A percentile compares a stretch with the other conserved stretches of the same genome.
Evolutionary conservation across 1,140 invertebrate species (phyloP).

Genomic region (Ceratina australensis): DNA sequence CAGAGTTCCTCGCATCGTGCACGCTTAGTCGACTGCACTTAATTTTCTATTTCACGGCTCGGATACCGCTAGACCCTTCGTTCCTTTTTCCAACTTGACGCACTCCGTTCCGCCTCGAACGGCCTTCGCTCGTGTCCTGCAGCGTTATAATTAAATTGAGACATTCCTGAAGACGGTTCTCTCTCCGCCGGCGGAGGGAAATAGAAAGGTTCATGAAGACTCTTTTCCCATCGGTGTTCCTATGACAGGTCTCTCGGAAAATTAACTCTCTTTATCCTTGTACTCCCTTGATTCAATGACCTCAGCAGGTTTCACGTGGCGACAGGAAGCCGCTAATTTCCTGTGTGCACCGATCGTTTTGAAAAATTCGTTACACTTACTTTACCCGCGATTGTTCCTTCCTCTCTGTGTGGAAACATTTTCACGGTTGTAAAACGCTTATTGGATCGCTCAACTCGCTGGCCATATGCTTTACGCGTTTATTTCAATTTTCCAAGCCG

Average conservation of each 20-base stretch:
- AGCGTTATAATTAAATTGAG: conserved; percentile 14
- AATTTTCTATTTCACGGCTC: conserved; percentile 55
- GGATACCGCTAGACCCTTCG: neutral
- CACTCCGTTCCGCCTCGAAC: neutral
- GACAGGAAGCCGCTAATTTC: conserved; percentile 22
- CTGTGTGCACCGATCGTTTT: neutral
- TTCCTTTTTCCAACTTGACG: neutral
- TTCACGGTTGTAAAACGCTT: neutral
- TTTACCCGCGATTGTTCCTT: neutral
- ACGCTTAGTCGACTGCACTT: conserved; percentile 55
- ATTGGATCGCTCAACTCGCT: neutral
- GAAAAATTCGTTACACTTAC: conserved; percentile 18
- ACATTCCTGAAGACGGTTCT: neutral
- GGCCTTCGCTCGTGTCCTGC: too few relatives aligned
- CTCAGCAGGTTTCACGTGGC: conserved; percentile 22
- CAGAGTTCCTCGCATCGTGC: conserved; percentile 57
- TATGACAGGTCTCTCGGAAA: neutral
- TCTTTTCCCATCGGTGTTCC: neutral
- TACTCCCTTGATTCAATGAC: conserved; percentile 20
- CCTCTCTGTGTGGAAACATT: neutral
- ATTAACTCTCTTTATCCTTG: neutral
- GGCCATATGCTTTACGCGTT: neutral
- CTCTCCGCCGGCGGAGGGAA: too few relatives aligned
- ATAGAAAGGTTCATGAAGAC: neutral
- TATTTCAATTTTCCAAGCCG: too few relatives aligned